Conservation (phyloP, 2,797 vertebrate species). For the Diglossa cyanea region DNA sequence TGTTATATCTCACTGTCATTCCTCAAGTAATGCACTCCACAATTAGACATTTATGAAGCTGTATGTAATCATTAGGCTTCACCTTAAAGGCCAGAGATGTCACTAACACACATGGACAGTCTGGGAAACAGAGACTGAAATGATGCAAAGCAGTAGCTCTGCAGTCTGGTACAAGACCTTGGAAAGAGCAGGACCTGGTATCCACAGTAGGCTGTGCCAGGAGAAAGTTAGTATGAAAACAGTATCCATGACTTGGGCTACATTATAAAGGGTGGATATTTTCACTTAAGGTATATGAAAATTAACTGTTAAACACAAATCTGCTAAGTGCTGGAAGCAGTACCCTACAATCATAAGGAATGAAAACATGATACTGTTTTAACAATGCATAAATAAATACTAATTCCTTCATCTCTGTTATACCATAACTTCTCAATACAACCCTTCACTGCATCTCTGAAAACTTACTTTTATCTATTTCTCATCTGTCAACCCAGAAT, state of each 20-base stretch:
- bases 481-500: not conserved
- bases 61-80: not conserved
- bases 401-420: not conserved
- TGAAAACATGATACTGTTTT: not conserved
- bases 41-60: not conserved
- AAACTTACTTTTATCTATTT: not conserved
- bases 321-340: not conserved
- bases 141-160: not conserved
- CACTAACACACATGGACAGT: not conserved
- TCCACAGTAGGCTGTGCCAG: not conserved
- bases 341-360: not conserved
- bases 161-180: not conserved
- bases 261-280: not conserved
- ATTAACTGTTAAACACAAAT: not conserved
- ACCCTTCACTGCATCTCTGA: not conserved
- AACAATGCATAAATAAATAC: not conserved
- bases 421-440: not conserved
- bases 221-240: not conserved
- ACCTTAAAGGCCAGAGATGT: not conserved
- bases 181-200: not conserved
- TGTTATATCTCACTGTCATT: not conserved
- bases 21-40: not conserved
- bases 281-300: not conserved
- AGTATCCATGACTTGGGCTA: not conserved
- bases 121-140: not conserved